Base-by-base conservation (phyloP, 1,140 invertebrate species). In the Ips nitidus region DNA sequence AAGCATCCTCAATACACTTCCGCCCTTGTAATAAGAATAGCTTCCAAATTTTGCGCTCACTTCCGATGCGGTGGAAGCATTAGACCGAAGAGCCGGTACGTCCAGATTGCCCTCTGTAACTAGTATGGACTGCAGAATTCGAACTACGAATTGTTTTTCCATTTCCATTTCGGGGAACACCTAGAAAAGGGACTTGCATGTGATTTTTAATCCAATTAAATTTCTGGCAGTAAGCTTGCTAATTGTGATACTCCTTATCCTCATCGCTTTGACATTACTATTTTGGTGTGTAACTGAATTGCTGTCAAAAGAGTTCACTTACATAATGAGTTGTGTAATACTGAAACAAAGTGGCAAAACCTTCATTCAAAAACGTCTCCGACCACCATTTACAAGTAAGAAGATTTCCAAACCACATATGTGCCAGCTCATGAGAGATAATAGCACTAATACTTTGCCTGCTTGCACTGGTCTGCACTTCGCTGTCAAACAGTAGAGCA, bases 1-100 rank as follows among this genome's bases (percentile, higher is more conserved):
- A 74, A 92, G 87, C 92, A 93, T 93, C 67, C 90, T 83, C 36
- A 94, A 87, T 3, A 94, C 76, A 7, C 86, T 81, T 1, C 84
- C 89, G 37, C 86, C 89, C 76, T 89, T 89, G 69, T 84, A 86
- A 67, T 88, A 88, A 1, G 83, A 83, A 58, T 87, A 84, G 6
- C 80, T 82, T 6, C 83, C 82, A 69, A 88, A 89, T 80, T 86
- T 87, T 4, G 76, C 76, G 2, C 79, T 77, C 0, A 86, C 65
- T 62, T 69, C 43, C 0, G 40, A 8, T 1, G 76, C 76, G 1
- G 57, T 71, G 4, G 4, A 7, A 5, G 79, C 76, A n/a, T 76
- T 59, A 40, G 77, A 75, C 52, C 74, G 81, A 74, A 82, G 79
- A 0, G 81, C 66, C 36, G 76, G 75, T 3, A 76, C 60, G 4